phyloP scores from a whole-genome alignment of 2,113 vertebrate species.

The Tonatia bakeri region DNA sequence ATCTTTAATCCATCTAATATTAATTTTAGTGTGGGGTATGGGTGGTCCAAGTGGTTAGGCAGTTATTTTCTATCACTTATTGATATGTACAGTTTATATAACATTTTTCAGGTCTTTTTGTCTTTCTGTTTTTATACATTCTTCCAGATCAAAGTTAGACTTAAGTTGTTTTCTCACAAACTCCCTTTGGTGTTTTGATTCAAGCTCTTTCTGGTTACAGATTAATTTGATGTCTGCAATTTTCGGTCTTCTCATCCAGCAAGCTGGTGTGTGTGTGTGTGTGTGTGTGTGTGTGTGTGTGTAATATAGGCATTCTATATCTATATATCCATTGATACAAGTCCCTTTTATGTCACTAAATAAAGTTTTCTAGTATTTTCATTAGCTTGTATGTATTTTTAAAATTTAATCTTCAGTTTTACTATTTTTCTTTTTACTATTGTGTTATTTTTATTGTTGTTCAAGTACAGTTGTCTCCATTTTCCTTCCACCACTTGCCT shows the following conservation, averaged over 20 bases:
- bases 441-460: too few species aligned
- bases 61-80: neutral
- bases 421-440: neutral
- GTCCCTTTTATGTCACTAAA: neutral
- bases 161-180: neutral
- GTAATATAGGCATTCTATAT: too few species aligned
- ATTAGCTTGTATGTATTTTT: neutral
- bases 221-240: neutral
- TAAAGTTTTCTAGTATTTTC: neutral
- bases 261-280: neutral
- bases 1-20: neutral
- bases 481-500: too few species aligned
- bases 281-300: too few species aligned
- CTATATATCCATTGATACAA: neutral
- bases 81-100: neutral
- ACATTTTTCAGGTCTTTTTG: neutral
- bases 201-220: neutral
- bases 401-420: neutral
- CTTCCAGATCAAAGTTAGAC: neutral
- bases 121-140: slow-evolving; percentile 4
- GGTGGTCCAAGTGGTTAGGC: neutral
- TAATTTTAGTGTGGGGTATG: neutral
- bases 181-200: neutral
- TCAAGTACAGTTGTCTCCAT: too few species aligned
- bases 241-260: neutral